Evolutionary conservation across 2,113 vertebrate genomes (phyloP), one percentile per base, ranked within the genome.

Genomic region (Grallaria varia): DNA sequence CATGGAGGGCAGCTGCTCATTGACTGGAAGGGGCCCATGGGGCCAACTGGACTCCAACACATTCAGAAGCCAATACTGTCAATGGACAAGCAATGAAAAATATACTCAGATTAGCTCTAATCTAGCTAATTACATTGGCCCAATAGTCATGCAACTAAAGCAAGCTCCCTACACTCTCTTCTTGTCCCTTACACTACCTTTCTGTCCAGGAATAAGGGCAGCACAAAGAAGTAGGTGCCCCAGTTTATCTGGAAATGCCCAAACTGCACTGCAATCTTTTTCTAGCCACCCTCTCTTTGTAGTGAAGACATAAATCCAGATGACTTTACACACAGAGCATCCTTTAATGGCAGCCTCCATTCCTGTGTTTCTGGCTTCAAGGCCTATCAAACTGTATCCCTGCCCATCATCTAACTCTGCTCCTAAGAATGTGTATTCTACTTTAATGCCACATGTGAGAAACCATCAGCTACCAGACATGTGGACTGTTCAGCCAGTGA

Each of bases 301-400:
- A 39, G 44, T 0, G 0, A 1, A 25, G 31, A 31, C 28, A 67
- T 1, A 62, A 62, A 71, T 33, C 27, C 60, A 92, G 45, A 6
- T 30, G 40, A 71, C 19, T 74, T 71, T 14, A 52, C 21, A 27
- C 64, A 66, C 23, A 56, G 9, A 47, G 19, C 20, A 67, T n/a
- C 52, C 39, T 75, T 33, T 37, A 81, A 3, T 4, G 15, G 82
- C 60, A 84, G 35, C 39, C 63, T 84, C 55, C 56, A 59, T 21
- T 53, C 9, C 37, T 47, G 6, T 25, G 35, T 30, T 92, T 82
- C 52, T 49, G 2, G 42, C 24, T 71, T 69, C 55, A 81, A 81
- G 33, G 63, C 35, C 87, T 49, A 21, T 23, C 59, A 68, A 63
- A 50, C 3, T 42, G n/a, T 25, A 85, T 31, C 22, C 28, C 56